Conservation (phyloP, 1,140 invertebrate genomes). For the Aphidius ervi region DNA sequence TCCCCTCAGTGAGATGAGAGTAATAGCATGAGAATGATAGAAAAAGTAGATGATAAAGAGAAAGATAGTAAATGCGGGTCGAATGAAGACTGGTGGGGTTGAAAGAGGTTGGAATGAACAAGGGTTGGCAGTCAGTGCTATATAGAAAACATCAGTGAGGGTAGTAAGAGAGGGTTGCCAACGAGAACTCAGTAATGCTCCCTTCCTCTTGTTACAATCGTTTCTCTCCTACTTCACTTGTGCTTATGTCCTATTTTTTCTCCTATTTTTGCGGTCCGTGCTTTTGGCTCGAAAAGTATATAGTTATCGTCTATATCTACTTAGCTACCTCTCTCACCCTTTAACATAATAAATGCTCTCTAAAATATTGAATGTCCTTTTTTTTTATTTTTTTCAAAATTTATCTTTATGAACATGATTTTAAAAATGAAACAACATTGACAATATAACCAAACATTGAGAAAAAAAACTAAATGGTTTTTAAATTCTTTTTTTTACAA, state of each 20-base stretch:
- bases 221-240: slow-evolving; percentile 11
- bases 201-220: slow-evolving; percentile 14
- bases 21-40: slow-evolving; percentile 10
- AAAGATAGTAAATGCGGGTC: slow-evolving; percentile 9
- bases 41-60: slow-evolving; percentile 5
- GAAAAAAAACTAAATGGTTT: not conserved
- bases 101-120: slow-evolving; percentile 20
- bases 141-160: slow-evolving; percentile 9
- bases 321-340: slow-evolving; percentile 6
- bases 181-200: slow-evolving; percentile 15
- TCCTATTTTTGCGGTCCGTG: not conserved
- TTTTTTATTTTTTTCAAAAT: slow-evolving; percentile 1
- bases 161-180: slow-evolving; percentile 12
- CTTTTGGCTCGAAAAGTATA: slow-evolving; percentile 12
- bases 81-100: slow-evolving; percentile 7
- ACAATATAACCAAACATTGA: no score
- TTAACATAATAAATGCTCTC: slow-evolving; percentile 13
- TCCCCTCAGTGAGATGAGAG: slow-evolving; percentile 24
- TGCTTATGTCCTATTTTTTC: slow-evolving; percentile 15
- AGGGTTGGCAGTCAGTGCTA: slow-evolving; percentile 16
- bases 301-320: slow-evolving; percentile 11
- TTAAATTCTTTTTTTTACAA: not conserved
- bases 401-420: not conserved
- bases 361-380: slow-evolving; percentile 11
- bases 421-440: no score